phyloP scores from a whole-genome alignment of 1,140 invertebrate genomes.

The Drosophila santomea region DNA sequence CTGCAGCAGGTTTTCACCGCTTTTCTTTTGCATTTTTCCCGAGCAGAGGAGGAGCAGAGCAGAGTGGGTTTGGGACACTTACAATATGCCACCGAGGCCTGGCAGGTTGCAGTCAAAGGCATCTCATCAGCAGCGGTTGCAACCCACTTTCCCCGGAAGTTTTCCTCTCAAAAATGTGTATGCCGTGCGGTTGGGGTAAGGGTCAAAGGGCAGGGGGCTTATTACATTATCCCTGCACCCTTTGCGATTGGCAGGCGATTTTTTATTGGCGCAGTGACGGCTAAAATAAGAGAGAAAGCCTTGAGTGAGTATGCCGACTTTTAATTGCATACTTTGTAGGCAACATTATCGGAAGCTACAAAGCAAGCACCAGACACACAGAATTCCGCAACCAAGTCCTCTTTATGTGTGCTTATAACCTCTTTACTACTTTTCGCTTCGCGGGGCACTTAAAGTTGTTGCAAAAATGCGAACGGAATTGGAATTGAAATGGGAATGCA shows the following conservation, averaged over 20 bases:
- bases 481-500: constrained; percentile 27
- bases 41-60: not conserved
- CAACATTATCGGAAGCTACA: constrained; percentile 16
- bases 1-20: constrained; percentile 46
- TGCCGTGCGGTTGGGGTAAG: not conserved
- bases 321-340: constrained; percentile 51
- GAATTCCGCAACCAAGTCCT: constrained; percentile 10
- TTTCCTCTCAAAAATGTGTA: constrained; percentile 18
- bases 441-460: constrained; percentile 45
- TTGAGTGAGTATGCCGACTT: constrained; percentile 14
- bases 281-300: not conserved
- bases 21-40: constrained; percentile 48
- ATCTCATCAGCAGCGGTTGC: constrained; percentile 37
- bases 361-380: constrained; percentile 15
- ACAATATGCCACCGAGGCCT: constrained; percentile 46
- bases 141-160: not conserved
- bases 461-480: constrained; percentile 36
- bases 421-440: constrained; percentile 16
- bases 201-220: constrained; percentile 13
- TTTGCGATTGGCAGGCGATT: constrained; percentile 42
- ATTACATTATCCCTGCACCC: constrained; percentile 49
- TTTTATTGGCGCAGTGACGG: constrained; percentile 35
- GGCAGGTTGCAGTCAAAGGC: constrained; percentile 50
- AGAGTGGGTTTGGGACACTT: constrained; percentile 8
- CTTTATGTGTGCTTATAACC: constrained; percentile 27